Base-by-base conservation (phyloP, 1,140 invertebrate genomes). In the Xylocopa sonorina region DNA sequence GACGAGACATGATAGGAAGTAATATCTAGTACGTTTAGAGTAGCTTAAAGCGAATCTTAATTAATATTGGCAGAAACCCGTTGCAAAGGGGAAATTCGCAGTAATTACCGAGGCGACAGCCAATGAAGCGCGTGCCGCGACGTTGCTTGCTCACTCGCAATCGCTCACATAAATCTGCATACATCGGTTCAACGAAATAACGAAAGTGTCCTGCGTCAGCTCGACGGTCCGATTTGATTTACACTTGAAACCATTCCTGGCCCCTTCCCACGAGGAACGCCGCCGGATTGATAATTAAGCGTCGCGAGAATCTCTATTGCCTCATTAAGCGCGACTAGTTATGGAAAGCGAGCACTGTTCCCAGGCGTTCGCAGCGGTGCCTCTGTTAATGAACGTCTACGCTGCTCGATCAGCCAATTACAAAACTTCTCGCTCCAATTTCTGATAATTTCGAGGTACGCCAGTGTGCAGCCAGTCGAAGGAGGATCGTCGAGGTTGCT, bases 31-130 rank as follows among this genome's bases (percentile, higher is more conserved):
- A 16, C 46, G 43, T 10, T 32, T 16, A 21, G n/a, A 14, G 10
- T 6, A 21, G 29, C 24, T 64, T 74, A 55, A 67, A 43, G 24
- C 34, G 21, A 75, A 64, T 55, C 50, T 55, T 66, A 67, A 76
- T 76, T 67, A 57, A 76, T 76, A 67, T 43, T 38, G n/a, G 58
- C 41, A 64, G n/a, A 60, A 48, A 75, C 34, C 55, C 29, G 0
- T 43, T 3, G 5, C 18, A 24, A 14, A 14, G n/a, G 57, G 7
- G 58, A 74, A 50, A 62, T 63, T 63, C 71, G 16, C 10, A n/a
- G 38, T 27, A 46, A 51, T 50, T 43, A 53, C 34, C 38, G 29
- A 5, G 10, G 9, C 21, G 21, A n/a, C 27, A 29, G 12, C 29
- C 62, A 46, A 55, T 63, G 48, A 9, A 27, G 29, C 38, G 14